Evolutionary conservation across 30 jellyfish, hydroid and myxozoan species (phyloP).

Genomic region (Rhopilema esculentum): DNA sequence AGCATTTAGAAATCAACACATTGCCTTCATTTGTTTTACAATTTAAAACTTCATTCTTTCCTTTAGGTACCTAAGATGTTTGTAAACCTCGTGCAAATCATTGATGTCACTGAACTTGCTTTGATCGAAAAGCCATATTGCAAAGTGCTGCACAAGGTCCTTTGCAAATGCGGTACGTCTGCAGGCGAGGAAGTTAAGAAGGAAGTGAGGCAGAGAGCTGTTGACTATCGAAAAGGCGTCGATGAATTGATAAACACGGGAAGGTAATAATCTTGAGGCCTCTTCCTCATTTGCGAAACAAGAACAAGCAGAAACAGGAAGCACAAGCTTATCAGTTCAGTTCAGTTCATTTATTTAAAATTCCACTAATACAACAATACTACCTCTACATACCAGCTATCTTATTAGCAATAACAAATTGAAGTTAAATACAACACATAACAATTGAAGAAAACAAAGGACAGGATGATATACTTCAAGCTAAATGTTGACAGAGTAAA

Average conservation of each 20-base stretch:
- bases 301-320: too few relatives aligned
- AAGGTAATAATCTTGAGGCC: slow-evolving; percentile 64
- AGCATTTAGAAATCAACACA: too few relatives aligned
- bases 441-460: background rate
- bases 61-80: slow-evolving; percentile 82
- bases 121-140: slow-evolving; percentile 50
- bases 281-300: too few relatives aligned
- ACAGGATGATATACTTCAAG: slow-evolving; percentile 6
- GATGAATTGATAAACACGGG: slow-evolving; percentile 71
- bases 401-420: background rate
- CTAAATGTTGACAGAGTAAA: slow-evolving; percentile 1
- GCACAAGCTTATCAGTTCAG: too few relatives aligned
- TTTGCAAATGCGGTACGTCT: slow-evolving; percentile 81
- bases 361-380: background rate
- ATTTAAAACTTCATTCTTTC: background rate
- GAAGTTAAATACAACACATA: slow-evolving; percentile 7
- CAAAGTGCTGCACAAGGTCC: slow-evolving; percentile 61
- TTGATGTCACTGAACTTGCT: slow-evolving; percentile 78
- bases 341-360: slow-evolving; percentile 20
- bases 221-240: slow-evolving; percentile 33
- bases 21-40: background rate
- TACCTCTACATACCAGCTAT: background rate
- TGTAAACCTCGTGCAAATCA: slow-evolving; percentile 76
- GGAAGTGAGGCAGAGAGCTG: slow-evolving; percentile 32
- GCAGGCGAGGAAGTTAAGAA: slow-evolving; percentile 60